Base-by-base conservation (phyloP, 2,797 vertebrate species). In the Apogon hyalosoma region DNA sequence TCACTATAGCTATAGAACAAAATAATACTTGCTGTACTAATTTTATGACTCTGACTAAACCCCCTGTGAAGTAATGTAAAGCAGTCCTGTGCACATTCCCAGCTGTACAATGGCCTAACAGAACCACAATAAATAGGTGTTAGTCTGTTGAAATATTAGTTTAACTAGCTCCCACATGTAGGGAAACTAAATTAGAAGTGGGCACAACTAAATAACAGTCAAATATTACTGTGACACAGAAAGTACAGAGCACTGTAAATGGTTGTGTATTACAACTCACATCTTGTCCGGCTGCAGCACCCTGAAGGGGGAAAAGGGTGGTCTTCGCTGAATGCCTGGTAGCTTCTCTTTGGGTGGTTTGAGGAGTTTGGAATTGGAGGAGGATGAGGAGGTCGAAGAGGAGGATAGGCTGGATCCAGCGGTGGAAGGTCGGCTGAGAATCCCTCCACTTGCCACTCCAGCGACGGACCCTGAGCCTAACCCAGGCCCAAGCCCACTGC, bases 331-430 rank as follows among this genome's bases (percentile, higher is more conserved):
- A 92, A 94, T 89, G 82, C 82, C 73, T 84, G 94, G 96, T 88
- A 94, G 93, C 94, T 98, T 99, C 84, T 99, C 97, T 99, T 98
- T 99, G 98, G 98, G 94, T 87, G 95, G 93, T 96, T 98, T 98
- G 80, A 94, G 90, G 88, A 95, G 93, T 96, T 96, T 98, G 88
- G 95, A 94, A 90, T 94, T 96, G 83, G 95, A 95, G 54, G 95
- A 92, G 41, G 94, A 77, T 11, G 94, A 85, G 43, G 94, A 91
- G 24, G 92, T 41, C 15, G 85, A 80, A 65, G 95, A 92, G 58
- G 95, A 91, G 52, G 95, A 82, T 59, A 94, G 74, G 79, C 91
- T 93, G 82, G 95, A 93, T 85, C 94, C 94, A 71, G 94, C 83
- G 56, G 94, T 90, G 47, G 95, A 92, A 42, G 95, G 90, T 89